Evolutionary conservation across 1,140 invertebrate species (phyloP).

Genomic region (Heliconius eleuchia): DNA sequence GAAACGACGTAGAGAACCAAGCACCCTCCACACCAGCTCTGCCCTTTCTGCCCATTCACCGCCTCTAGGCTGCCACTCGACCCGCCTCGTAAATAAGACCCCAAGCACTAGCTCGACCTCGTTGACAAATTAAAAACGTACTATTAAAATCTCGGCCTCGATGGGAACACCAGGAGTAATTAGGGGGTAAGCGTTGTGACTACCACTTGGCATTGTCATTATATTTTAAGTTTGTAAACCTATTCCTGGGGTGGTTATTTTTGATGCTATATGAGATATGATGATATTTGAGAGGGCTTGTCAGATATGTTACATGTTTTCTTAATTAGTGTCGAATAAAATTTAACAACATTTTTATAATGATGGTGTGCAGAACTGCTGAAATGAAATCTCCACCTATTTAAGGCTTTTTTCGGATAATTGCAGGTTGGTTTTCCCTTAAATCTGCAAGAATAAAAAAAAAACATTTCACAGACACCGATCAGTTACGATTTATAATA

Average conservation of each 20-base stretch:
- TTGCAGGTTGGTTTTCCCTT: background rate
- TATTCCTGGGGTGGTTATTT: constrained; percentile 35
- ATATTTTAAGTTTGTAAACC: constrained; percentile 27
- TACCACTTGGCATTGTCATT: constrained; percentile 30
- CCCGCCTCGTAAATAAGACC: constrained; percentile 37
- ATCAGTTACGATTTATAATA: background rate
- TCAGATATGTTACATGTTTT: background rate
- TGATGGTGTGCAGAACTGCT: background rate
- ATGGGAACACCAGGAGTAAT: constrained; percentile 28
- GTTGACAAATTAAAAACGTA: constrained; percentile 43
- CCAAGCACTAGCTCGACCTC: constrained; percentile 37
- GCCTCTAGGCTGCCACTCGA: constrained; percentile 39
- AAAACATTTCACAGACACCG: no score
- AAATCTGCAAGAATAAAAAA: background rate
- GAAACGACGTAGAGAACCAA: constrained; percentile 24
- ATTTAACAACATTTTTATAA: background rate
- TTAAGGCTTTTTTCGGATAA: background rate
- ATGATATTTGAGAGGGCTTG: background rate
- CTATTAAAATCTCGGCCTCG: constrained; percentile 39
- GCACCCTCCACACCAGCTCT: constrained; percentile 25
- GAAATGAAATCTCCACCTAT: background rate
- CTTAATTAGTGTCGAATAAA: constrained; percentile 3
- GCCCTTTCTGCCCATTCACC: constrained; percentile 38
- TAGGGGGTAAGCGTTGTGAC: constrained; percentile 38
- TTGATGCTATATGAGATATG: background rate